phyloP scores from a whole-genome alignment of 2,797 vertebrate genomes.

The Ctenopoma multispine region DNA sequence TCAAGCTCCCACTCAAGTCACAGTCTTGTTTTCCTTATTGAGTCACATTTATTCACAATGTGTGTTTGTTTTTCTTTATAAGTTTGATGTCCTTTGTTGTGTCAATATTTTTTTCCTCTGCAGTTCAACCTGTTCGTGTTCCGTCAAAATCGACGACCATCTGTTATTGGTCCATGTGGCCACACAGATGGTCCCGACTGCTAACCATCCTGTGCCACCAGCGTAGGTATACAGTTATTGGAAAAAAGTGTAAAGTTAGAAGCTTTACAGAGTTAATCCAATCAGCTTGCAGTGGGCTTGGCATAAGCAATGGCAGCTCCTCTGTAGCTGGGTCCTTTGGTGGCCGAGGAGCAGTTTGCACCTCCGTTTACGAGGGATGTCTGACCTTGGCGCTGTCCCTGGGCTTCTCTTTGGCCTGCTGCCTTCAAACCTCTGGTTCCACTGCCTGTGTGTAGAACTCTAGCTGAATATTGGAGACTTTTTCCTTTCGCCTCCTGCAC shows the following conservation, averaged over 20 bases:
- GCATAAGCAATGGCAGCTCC: conserved; percentile 65
- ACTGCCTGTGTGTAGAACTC: conserved; percentile 56
- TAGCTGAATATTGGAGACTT: conserved; percentile 49
- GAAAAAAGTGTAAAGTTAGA: conserved; percentile 69
- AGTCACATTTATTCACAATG: conserved; percentile 85
- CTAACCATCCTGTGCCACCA: conserved; percentile 63
- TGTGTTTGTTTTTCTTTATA: conserved; percentile 76
- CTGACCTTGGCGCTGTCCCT: conserved; percentile 71
- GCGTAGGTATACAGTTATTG: conserved; percentile 70
- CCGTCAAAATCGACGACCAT: conserved; percentile 59
- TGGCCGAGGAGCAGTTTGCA: conserved; percentile 65
- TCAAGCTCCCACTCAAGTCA: conserved; percentile 82
- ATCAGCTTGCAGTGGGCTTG: conserved; percentile 81
- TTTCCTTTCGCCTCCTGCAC: conserved; percentile 54
- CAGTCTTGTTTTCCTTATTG: conserved; percentile 74
- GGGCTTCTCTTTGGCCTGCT: conserved; percentile 73
- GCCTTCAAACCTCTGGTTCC: conserved; percentile 62
- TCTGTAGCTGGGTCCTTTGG: conserved; percentile 71
- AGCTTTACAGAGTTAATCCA: conserved; percentile 77
- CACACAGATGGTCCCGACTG: conserved; percentile 67
- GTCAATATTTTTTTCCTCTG: conserved; percentile 57
- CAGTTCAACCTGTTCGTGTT: conserved; percentile 75
- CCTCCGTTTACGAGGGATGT: conserved; percentile 56
- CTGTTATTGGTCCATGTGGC: conserved; percentile 77
- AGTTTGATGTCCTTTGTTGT: conserved; percentile 74